Percentiles rank a stretch among this genome's conserved stretches.
phyloP scores from a whole-genome alignment of 1,140 invertebrate species.

The Dermatophagoides farinae region DNA sequence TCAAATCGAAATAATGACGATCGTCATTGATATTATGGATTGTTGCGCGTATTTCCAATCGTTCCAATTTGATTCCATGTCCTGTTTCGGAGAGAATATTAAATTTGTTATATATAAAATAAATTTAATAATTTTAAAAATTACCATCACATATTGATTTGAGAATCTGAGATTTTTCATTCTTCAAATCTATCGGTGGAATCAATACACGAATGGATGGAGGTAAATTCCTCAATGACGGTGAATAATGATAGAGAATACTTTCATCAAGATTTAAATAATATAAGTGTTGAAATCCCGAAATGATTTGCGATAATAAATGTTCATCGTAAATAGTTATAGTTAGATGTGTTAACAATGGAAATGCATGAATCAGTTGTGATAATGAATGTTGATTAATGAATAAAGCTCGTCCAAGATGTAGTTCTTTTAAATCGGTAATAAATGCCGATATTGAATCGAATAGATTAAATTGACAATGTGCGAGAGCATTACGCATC shows the following conservation, averaged over 20 bases:
- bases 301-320: not conserved
- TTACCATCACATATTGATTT: not conserved
- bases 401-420: not conserved
- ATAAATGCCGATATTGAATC: not conserved
- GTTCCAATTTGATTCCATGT: not conserved
- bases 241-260: not conserved
- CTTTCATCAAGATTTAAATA: slow-evolving; percentile 1
- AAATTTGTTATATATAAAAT: too few species aligned
- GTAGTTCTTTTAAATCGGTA: not conserved
- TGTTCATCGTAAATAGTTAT: not conserved
- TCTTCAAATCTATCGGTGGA: not conserved
- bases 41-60: not conserved
- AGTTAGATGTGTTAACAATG: not conserved
- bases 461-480: not conserved
- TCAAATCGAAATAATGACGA: not conserved
- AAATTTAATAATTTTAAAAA: not conserved
- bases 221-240: not conserved
- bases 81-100: not conserved
- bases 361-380: not conserved
- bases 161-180: not conserved
- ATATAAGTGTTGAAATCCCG: not conserved
- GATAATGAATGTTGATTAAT: not conserved
- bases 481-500: not conserved
- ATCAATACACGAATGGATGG: not conserved
- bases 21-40: not conserved